Percentiles rank a stretch among this genome's conserved stretches.
These are phyloP conservation scores for Temnothorax curvispinosus DNA, from an alignment of 1,140 invertebrate species.

Conservation along the genomic window DNA sequence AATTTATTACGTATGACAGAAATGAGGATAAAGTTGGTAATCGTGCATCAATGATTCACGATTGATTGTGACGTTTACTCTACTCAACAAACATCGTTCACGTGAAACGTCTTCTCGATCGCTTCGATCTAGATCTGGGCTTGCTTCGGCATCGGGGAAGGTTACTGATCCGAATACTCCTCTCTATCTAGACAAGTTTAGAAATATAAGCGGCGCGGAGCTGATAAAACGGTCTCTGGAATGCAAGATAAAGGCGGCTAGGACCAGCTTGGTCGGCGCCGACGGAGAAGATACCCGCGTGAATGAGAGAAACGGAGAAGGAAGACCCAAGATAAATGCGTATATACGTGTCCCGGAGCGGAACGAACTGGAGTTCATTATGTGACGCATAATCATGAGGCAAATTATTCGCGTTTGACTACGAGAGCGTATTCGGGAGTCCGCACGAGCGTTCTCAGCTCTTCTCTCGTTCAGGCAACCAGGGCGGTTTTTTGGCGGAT, in stretches of 20 bases:
- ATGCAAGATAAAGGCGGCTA: slow-evolving; percentile 81
- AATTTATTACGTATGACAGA: background rate
- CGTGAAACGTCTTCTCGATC: background rate
- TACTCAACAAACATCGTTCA: background rate
- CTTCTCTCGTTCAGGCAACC: background rate
- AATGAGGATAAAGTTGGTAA: background rate
- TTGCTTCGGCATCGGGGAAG: slow-evolving; percentile 62
- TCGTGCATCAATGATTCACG: background rate
- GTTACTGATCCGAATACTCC: slow-evolving; percentile 62
- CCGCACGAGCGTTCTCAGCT: background rate
- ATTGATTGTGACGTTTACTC: background rate
- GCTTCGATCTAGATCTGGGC: slow-evolving; percentile 33
- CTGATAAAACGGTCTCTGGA: slow-evolving; percentile 81
- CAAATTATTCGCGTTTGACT: slow-evolving; percentile 8
- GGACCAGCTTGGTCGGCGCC: slow-evolving; percentile 65
- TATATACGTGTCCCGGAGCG: slow-evolving; percentile 6
- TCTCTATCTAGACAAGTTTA: slow-evolving; percentile 67
- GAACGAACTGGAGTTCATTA: slow-evolving; percentile 29
- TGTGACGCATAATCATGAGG: slow-evolving; percentile 11
- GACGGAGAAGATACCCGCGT: slow-evolving; percentile 56
- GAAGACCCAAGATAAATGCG: slow-evolving; percentile 23
- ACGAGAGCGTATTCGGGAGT: slow-evolving; percentile 45
- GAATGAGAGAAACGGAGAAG: slow-evolving; percentile 28
- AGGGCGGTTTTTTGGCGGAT: background rate
- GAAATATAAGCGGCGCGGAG: slow-evolving; percentile 74